Evolutionary conservation across 2,797 vertebrate genomes (phyloP), one percentile per base, ranked within the genome.

Genomic region (Pempheris klunzingeri): DNA sequence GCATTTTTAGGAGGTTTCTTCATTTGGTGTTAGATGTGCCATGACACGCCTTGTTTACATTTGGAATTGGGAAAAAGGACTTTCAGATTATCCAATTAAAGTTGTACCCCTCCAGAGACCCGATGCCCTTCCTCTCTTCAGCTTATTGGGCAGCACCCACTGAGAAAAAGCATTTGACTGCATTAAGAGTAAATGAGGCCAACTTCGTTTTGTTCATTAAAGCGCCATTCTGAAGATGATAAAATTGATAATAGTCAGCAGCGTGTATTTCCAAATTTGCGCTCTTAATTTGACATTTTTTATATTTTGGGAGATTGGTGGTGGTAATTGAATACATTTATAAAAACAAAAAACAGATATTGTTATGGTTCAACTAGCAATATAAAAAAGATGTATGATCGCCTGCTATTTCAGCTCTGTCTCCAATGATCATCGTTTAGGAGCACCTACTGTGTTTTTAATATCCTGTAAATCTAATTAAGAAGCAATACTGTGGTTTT

Each of bases 391-490:
- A 90, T 72, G 80, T 85, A 88, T 80, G 85, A 90, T 86, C 82
- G 85, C 81, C 81, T 66, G 91, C 88, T 92, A 91, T 91, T 93
- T 87, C 85, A 62, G 82, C 87, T 64, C 83, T 70, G 89, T 92
- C 91, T 92, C 92, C 90, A 87, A 86, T 91, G 91, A 92, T 93
- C 88, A 92, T 93, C 89, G 90, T 94, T 94, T 93, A 94, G 87
- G 88, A 89, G 90, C 92, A 90, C 93, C 93, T 92, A 93, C 93
- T 94, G 93, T 92, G 92, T 91, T 93, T 94, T 94, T 94, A 94
- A 94, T 94, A 92, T 90, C 93, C 89, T 92, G 90, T 92, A 92
- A 92, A 94, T 92, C 92, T 94, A 94, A 94, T 94, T 94, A 94
- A 94, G 90, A 91, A 88, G 89, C 86, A 84, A 92, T 90, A 89